Evolutionary conservation across 2,888 invertebrate genomes (phyloP), one percentile per base, ranked within the genome.

Genomic region (Dicycla oo): DNA sequence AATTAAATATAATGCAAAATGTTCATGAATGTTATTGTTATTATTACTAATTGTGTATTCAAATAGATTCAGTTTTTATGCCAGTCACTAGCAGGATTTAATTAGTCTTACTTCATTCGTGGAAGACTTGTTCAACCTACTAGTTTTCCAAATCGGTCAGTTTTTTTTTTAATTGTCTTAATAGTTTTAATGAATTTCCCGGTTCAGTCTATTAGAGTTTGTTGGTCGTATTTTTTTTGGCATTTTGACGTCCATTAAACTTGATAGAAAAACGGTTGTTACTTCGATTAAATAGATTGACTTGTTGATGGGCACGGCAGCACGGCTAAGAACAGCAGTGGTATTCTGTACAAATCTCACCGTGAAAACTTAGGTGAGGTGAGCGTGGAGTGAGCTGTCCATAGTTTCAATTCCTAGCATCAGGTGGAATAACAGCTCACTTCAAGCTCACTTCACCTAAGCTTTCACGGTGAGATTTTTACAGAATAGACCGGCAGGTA

Each of bases 131-230:
- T 69, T 15, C 11, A 45, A 23, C 38, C 40, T 20, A 3, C 2
- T 13, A 30, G 51, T 40, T 58, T 78, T 40, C 13, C 10, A 45
- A 71, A 53, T 45, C 10, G 15, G 11, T n/a, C 20, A 26, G 34
- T 26, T 69, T 38, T 43, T 26, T 53, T 69, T 6, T 5, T 5
- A 26, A 26, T 20, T 11, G 5, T 43, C 0, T 60, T 79, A n/a
- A 34, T 43, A 26, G 49, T 43, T 56, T 57, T 66, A 61, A 80
- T 61, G 20, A 74, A 66, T 80, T 76, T 80, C 66, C 76, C 80
- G 80, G 60, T 76, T 65, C 75, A 56, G n/a, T 40, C 20, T 34
- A 51, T 49, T 61, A 38, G 1, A 43, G 34, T 34, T 43, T 47
- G 8, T 34, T 26, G 6, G 3, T 23, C 0, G 10, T 5, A 5